Base-by-base conservation (phyloP, 2,797 vertebrate genomes). In the Hemitrygon akajei region DNA sequence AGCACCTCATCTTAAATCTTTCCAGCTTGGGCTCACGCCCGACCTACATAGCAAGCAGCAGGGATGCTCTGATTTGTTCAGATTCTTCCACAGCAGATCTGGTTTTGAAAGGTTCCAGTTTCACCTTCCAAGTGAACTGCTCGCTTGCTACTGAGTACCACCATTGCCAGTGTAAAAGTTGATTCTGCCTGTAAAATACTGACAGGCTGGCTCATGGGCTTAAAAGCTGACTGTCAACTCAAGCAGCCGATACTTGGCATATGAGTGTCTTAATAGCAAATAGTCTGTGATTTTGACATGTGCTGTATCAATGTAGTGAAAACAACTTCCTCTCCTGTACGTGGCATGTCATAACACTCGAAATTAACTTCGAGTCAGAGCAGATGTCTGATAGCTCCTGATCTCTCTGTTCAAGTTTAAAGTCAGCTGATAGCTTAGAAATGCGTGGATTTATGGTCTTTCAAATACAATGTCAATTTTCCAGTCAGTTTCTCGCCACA, bases 301-400 rank as follows among this genome's bases (percentile, higher is more conserved):
- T 89, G 86, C 63, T 69, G 63, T 34, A 89, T 34, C 30, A 66
- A 63, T 69, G 63, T 69, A 69, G n/a, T 89, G 86, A 69, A 89
- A 89, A 89, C 86, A 89, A 89, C 86, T 89, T 89, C 86, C 86
- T 69, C 63, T 89, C 34, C 86, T 89, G 63, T 89, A 69, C 69
- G 86, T 89, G 86, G 16, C 22, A 89, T 89, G 86, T 69, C 86
- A 89, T 89, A 89, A 89, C 86, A 89, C 63, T 89, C 63, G 34
- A 89, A 89, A 89, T 89, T 89, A 63, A 69, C 86, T 89, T 69
- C 86, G 22, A 66, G 86, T 89, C 86, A 69, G n/a, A 37, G 63
- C 86, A 89, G 86, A 89, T 89, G 63, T 89, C 86, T 89, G 34
- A 37, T 63, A 22, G 63, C 34, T 89, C 86, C 86, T 89, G 86